phyloP scores from a whole-genome alignment of 2,888 invertebrate genomes.

The Nephrotoma appendiculata region DNA sequence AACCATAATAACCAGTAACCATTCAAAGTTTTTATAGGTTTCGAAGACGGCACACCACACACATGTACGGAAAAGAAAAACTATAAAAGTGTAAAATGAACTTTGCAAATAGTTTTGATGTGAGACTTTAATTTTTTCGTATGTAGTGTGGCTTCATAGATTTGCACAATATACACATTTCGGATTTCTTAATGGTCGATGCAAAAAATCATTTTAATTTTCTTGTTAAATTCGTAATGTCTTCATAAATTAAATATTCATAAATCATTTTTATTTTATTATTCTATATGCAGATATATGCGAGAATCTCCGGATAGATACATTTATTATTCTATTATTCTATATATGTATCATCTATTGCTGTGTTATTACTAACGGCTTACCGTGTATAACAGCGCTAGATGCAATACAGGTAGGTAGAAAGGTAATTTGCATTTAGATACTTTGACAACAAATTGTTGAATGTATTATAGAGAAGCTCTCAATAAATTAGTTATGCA shows the following conservation, averaged over 20 bases:
- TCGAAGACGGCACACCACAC: not conserved
- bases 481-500: not conserved
- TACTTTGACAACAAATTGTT: not conserved
- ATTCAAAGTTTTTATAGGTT: not conserved
- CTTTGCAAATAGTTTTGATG: not conserved
- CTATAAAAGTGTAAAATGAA: not conserved
- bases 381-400: not conserved
- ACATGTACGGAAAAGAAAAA: not conserved
- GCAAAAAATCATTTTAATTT: not conserved
- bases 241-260: not conserved
- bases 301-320: not conserved
- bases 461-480: not conserved
- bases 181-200: not conserved
- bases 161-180: not conserved
- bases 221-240: not conserved
- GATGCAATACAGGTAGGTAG: not conserved
- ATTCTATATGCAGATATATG: not conserved
- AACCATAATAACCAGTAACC: not conserved
- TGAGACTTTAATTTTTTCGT: not conserved
- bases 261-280: not conserved
- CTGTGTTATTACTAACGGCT: not conserved
- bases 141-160: not conserved
- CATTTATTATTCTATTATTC: not conserved
- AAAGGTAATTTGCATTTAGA: not conserved
- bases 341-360: not conserved